These are phyloP conservation scores for Leiothrix lutea DNA, from an alignment of 2,113 vertebrate species.

Conservation along the genomic window DNA sequence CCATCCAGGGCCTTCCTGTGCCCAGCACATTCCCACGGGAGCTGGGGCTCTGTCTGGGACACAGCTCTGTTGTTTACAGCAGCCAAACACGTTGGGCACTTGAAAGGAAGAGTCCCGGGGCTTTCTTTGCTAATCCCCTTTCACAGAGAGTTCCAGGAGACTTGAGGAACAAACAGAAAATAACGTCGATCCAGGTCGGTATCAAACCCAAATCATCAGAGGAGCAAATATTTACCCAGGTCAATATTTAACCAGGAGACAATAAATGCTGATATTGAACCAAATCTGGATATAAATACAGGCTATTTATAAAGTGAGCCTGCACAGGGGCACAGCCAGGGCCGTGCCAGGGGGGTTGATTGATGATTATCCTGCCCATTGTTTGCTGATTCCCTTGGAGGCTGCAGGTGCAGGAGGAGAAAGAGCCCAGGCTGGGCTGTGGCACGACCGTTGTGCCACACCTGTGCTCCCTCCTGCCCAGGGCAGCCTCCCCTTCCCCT, in stretches of 20 bases:
- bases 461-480: not conserved
- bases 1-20: not conserved
- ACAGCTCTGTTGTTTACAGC: not conserved
- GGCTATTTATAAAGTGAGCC: conserved; percentile 55
- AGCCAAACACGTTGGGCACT: not conserved
- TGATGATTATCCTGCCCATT: conserved; percentile 52
- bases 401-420: conserved; percentile 19
- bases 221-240: conserved; percentile 69
- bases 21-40: not conserved
- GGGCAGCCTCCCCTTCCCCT: not conserved
- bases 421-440: not conserved
- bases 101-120: not conserved
- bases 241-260: conserved; percentile 73
- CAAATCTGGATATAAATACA: conserved; percentile 55
- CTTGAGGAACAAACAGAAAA: conserved; percentile 61
- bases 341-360: conserved; percentile 8
- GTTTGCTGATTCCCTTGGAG: conserved; percentile 27
- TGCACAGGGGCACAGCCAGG: conserved; percentile 40
- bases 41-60: rapidly evolving
- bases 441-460: not conserved
- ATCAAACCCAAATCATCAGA: conserved; percentile 69
- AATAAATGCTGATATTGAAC: conserved; percentile 73
- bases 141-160: conserved; percentile 65
- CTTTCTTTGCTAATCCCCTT: conserved; percentile 15
- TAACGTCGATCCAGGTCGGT: conserved; percentile 54